These are phyloP conservation scores for Flexamia atlantica DNA, from an alignment of 2,888 invertebrate species.

Conservation along the genomic window DNA sequence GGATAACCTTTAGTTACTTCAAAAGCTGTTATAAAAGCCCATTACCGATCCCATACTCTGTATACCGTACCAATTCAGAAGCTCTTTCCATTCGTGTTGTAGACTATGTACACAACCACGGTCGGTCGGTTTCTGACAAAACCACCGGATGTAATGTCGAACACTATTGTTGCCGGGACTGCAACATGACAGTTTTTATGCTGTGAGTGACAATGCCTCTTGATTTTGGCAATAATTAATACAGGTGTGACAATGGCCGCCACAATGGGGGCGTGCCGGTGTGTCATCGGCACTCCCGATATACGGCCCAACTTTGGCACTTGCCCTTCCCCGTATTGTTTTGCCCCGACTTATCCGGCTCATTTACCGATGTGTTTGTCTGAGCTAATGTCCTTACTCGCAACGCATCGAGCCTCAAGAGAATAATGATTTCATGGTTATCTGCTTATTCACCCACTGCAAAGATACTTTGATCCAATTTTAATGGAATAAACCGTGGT, in stretches of 20 bases:
- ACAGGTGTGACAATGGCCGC: conserved; percentile 1
- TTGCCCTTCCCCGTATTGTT: conserved; percentile 14
- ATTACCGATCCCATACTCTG: no score
- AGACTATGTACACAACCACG: background rate
- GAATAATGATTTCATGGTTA: no score
- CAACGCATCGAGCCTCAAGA: no score
- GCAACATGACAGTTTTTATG: conserved; percentile 33
- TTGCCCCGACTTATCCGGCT: background rate
- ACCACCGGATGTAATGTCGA: background rate
- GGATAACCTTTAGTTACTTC: no score
- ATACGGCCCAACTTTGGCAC: conserved; percentile 15
- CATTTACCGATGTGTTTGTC: background rate
- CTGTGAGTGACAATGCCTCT: conserved; percentile 13
- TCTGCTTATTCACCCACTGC: no score
- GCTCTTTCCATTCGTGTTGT: no score
- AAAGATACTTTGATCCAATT: no score
- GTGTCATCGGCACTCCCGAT: conserved; percentile 23
- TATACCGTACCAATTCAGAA: no score
- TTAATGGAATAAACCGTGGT: no score
- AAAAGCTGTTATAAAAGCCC: no score
- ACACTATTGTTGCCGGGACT: conserved; percentile 14
- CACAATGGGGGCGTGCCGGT: conserved; percentile 16
- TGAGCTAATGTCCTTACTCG: background rate
- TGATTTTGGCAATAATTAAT: conserved; percentile 43
- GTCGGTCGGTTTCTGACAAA: background rate